Percentiles rank a stretch among this genome's conserved stretches.
phyloP scores from a whole-genome alignment of 2,888 invertebrate genomes.

The Syritta pipiens region DNA sequence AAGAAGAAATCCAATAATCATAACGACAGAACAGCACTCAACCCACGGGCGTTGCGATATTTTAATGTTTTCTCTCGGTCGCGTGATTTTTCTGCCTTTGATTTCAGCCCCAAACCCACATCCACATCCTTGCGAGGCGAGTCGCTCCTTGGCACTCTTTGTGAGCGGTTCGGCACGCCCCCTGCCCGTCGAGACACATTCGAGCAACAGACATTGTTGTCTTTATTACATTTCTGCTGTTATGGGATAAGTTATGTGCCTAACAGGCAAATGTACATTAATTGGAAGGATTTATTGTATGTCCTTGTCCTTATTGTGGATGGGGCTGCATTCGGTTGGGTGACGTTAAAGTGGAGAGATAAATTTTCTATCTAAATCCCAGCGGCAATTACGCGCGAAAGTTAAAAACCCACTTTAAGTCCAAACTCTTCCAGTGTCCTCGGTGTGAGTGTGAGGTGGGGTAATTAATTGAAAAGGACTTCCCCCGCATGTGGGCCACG shows the following conservation, averaged over 20 bases:
- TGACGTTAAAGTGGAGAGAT: conserved; percentile 30
- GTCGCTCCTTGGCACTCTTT: conserved; percentile 39
- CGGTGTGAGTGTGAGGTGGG: conserved; percentile 5
- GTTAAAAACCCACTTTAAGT: conserved; percentile 46
- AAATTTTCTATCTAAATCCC: conserved; percentile 43
- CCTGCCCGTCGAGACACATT: conserved; percentile 18
- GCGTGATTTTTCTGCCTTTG: conserved; percentile 59
- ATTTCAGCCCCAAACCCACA: too few relatives aligned
- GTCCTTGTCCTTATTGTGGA: conserved; percentile 27
- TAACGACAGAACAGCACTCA: conserved; percentile 50
- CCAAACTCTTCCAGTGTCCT: not conserved
- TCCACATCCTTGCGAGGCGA: too few relatives aligned
- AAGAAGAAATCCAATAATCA: conserved; percentile 42
- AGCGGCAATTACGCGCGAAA: conserved; percentile 8
- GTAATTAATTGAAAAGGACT: conserved; percentile 61
- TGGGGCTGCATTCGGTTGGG: not conserved
- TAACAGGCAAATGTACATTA: conserved; percentile 61
- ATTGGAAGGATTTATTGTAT: conserved; percentile 59
- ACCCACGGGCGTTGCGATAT: conserved; percentile 19
- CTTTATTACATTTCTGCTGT: conserved; percentile 65
- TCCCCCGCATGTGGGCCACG: conserved; percentile 17
- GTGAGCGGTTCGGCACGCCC: conserved; percentile 4
- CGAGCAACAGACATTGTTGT: conserved; percentile 67
- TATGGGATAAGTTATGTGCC: conserved; percentile 67
- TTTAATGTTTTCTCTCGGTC: conserved; percentile 50